These are phyloP conservation scores for Burhinus oedicnemus DNA, from an alignment of 2,113 vertebrate genomes.

Conservation along the genomic window DNA sequence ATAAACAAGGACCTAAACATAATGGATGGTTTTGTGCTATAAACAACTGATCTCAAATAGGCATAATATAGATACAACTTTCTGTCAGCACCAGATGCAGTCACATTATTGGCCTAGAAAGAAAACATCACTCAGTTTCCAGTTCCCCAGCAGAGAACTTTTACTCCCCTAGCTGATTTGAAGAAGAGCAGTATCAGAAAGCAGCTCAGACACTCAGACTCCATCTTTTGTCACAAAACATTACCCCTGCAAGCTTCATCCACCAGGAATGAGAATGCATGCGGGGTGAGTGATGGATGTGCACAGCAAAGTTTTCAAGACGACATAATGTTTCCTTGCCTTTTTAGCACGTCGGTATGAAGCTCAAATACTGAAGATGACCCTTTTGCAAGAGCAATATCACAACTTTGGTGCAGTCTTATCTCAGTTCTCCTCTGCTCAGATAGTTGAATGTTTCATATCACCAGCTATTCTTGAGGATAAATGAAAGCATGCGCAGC, in stretches of 20 bases:
- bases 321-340: background rate
- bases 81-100: background rate
- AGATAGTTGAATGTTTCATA: background rate
- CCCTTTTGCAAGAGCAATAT: background rate
- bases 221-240: background rate
- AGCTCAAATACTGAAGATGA: background rate
- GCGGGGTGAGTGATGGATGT: background rate
- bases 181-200: background rate
- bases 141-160: background rate
- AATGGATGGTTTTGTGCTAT: background rate
- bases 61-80: background rate
- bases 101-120: background rate
- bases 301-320: background rate
- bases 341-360: background rate
- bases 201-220: background rate
- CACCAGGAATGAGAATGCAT: background rate
- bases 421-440: slow-evolving; percentile 25
- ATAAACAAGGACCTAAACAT: background rate
- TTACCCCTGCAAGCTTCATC: background rate
- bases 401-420: background rate
- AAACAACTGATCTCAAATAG: background rate
- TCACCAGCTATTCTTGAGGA: slow-evolving; percentile 33
- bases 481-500: slow-evolving; percentile 14
- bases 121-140: background rate
- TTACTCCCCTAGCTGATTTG: background rate